Percentiles rank a stretch among this genome's conserved stretches.
phyloP scores from a whole-genome alignment of 2,888 invertebrate species.

The Amphipyra tragopoginis region DNA sequence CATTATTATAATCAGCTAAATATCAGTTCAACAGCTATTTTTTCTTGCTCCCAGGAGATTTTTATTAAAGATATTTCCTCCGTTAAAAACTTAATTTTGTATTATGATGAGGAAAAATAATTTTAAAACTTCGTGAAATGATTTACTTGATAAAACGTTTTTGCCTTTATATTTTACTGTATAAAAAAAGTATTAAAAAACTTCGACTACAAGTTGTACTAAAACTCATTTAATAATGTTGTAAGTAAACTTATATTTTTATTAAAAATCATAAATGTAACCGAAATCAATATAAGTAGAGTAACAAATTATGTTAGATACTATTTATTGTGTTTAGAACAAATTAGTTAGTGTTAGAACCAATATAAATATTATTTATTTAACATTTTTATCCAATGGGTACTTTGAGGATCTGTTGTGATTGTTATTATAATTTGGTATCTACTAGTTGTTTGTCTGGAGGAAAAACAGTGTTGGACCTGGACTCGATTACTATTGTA shows the following conservation, averaged over 20 bases:
- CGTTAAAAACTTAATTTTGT: too few species aligned
- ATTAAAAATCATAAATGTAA: slow-evolving; percentile 47
- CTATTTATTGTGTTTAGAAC: slow-evolving; percentile 61
- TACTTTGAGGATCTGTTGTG: slow-evolving; percentile 55
- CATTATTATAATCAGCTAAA: slow-evolving; percentile 45
- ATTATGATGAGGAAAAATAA: too few species aligned
- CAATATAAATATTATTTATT: slow-evolving; percentile 48
- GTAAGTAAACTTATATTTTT: slow-evolving; percentile 57
- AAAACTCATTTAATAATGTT: slow-evolving; percentile 31
- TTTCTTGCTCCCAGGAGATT: slow-evolving; percentile 8
- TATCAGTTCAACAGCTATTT: neutral
- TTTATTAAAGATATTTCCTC: neutral
- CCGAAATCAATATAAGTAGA: slow-evolving; percentile 43
- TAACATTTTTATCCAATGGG: slow-evolving; percentile 35
- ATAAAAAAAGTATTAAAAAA: slow-evolving; percentile 9
- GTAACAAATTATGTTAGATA: slow-evolving; percentile 59
- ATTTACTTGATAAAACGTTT: slow-evolving; percentile 3
- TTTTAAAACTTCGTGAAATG: neutral
- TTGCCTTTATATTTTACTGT: slow-evolving; percentile 15
- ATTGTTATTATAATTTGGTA: slow-evolving; percentile 53
- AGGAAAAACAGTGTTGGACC: slow-evolving; percentile 78
- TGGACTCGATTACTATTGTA: slow-evolving; percentile 76
- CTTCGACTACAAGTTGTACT: slow-evolving; percentile 31
- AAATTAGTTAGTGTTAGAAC: slow-evolving; percentile 55
- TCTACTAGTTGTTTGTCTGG: slow-evolving; percentile 53